Evolutionary conservation across 2,888 invertebrate species (phyloP).

Genomic region (Clivina fossor): DNA sequence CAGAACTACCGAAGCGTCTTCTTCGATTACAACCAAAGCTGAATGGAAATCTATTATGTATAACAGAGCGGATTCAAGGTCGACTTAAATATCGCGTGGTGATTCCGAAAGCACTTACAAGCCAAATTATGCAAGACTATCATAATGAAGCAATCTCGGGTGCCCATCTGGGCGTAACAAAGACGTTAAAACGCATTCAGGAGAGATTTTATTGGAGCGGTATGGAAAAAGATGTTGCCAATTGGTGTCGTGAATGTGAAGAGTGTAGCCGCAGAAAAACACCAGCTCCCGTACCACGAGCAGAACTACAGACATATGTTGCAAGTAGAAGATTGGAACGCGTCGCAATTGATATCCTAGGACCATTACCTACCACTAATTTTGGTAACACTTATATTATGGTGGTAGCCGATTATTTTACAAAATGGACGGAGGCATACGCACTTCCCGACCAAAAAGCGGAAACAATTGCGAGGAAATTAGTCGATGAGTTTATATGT

Average conservation of each 20-base stretch:
- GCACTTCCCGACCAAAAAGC: slow-evolving; percentile 39
- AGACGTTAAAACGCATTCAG: neutral
- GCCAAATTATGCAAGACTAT: neutral
- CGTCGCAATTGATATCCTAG: slow-evolving; percentile 5
- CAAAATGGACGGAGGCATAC: slow-evolving; percentile 36
- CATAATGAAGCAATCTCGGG: slow-evolving; percentile 3
- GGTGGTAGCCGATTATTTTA: slow-evolving; percentile 31
- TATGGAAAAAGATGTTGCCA: too few relatives aligned
- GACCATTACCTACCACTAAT: neutral
- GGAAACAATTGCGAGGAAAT: slow-evolving; percentile 39
- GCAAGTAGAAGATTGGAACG: too few relatives aligned
- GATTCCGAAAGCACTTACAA: neutral
- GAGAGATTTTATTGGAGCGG: too few relatives aligned
- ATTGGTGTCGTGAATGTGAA: slow-evolving; percentile 9
- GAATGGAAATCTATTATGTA: neutral
- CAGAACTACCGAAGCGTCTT: too few relatives aligned
- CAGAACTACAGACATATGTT: too few relatives aligned
- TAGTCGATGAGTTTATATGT: slow-evolving; percentile 37
- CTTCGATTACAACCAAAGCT: neutral
- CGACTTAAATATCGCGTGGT: slow-evolving; percentile 1
- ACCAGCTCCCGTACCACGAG: too few relatives aligned
- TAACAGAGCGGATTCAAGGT: too few relatives aligned
- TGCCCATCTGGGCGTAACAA: slow-evolving; percentile 13
- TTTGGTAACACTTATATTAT: slow-evolving; percentile 10
- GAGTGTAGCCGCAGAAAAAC: slow-evolving; percentile 2